phyloP scores from a whole-genome alignment of 2,888 invertebrate genomes.

The Chymomyza procnemis region DNA sequence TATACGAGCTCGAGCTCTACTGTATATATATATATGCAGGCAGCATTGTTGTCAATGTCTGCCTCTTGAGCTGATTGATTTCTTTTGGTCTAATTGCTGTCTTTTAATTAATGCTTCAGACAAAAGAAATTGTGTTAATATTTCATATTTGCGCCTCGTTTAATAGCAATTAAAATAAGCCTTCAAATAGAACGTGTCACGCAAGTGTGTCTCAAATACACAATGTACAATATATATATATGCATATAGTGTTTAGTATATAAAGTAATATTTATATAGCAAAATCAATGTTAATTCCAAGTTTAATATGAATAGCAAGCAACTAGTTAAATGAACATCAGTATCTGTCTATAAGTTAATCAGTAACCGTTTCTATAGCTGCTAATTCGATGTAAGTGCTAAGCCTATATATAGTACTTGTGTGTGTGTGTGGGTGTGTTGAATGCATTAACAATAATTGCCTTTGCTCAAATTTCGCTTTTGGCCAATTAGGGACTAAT shows the following conservation, averaged over 20 bases:
- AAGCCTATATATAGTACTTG: background rate
- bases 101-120: background rate
- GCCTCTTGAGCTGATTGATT: background rate
- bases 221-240: too few species aligned
- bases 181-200: background rate
- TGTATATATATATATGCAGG: background rate
- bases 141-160: background rate
- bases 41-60: background rate
- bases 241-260: too few species aligned
- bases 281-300: background rate
- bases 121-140: background rate
- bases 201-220: background rate
- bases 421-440: constrained; percentile 11
- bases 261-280: background rate
- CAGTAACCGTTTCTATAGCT: background rate
- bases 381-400: background rate
- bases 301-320: background rate
- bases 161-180: background rate
- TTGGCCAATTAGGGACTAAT: constrained; percentile 65
- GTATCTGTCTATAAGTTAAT: background rate
- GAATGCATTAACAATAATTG: constrained; percentile 69
- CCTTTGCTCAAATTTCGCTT: constrained; percentile 58
- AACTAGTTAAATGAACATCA: background rate
- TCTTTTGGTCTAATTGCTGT: background rate
- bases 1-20: background rate